These are phyloP conservation scores for Trichonephila inaurata DNA, from an alignment of 1,140 invertebrate species.

Conservation along the genomic window DNA sequence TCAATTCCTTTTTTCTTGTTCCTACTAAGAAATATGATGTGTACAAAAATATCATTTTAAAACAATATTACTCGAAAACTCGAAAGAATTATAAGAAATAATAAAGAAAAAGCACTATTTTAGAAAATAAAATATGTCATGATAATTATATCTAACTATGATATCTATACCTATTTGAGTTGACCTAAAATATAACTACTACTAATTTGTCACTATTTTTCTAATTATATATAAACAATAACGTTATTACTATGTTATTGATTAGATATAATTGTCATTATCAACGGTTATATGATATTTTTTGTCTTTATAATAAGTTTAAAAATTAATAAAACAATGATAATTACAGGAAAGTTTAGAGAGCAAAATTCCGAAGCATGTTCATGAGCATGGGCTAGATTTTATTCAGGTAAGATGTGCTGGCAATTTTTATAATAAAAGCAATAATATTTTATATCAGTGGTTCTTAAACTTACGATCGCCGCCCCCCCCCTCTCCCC, in stretches of 20 bases:
- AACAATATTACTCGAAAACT: too few relatives aligned
- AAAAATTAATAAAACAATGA: neutral
- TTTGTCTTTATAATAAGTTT: neutral
- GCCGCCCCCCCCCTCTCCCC: too few relatives aligned
- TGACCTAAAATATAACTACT: too few relatives aligned
- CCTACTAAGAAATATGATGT: too few relatives aligned
- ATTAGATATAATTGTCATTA: neutral
- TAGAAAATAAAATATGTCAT: neutral
- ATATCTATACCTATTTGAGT: too few relatives aligned
- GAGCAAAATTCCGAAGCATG: constrained; percentile 88
- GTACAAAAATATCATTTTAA: too few relatives aligned
- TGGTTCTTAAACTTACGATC: too few relatives aligned
- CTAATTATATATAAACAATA: too few relatives aligned
- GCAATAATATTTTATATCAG: too few relatives aligned
- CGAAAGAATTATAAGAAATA: neutral
- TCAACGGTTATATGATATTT: neutral
- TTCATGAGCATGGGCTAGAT: constrained; percentile 87
- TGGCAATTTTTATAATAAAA: neutral
- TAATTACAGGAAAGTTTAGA: constrained; percentile 86
- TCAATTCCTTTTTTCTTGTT: neutral
- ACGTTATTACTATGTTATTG: too few relatives aligned
- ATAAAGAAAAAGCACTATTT: neutral
- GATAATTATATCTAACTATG: too few relatives aligned
- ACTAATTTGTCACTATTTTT: too few relatives aligned
- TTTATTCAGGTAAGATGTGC: constrained; percentile 82